Conservation (phyloP, 1,140 invertebrate species). For the Pachypeltis micranthus region DNA sequence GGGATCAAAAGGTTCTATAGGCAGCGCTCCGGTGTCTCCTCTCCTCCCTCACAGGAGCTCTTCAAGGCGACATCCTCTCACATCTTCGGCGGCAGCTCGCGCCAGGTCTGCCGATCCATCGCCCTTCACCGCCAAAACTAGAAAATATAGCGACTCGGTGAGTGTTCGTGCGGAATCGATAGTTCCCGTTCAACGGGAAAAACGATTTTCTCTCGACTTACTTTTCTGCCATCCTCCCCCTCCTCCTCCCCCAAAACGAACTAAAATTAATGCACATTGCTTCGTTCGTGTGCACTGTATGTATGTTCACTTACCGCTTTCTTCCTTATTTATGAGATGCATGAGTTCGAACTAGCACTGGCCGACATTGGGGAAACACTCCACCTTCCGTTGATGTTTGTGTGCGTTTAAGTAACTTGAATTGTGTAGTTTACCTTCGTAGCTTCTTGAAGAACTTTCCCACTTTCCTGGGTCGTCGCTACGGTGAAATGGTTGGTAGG, state of each 20-base stretch:
- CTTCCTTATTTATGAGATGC: background rate
- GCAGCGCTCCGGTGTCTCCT: constrained; percentile 44
- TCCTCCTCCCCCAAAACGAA: too few species aligned
- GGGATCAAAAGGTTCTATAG: constrained; percentile 33
- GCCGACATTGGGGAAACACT: background rate
- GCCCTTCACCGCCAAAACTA: constrained; percentile 35
- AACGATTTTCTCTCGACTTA: too few species aligned
- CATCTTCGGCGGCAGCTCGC: constrained; percentile 12
- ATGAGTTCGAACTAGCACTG: background rate
- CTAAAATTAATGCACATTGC: background rate
- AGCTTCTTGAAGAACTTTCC: too few species aligned
- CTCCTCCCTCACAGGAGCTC: constrained; percentile 46
- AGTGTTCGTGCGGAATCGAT: too few species aligned
- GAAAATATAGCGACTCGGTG: constrained; percentile 40
- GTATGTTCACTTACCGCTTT: background rate
- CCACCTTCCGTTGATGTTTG: too few species aligned
- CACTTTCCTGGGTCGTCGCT: too few species aligned
- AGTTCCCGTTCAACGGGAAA: too few species aligned
- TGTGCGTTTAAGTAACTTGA: too few species aligned
- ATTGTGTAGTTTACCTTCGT: too few species aligned
- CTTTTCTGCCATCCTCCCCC: too few species aligned
- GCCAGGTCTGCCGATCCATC: constrained; percentile 24
- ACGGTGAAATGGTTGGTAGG: too few species aligned
- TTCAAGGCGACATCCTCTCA: constrained; percentile 41
- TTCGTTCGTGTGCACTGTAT: constrained; percentile 6